Evolutionary conservation across 2,113 vertebrate species (phyloP).

Genomic region (Silurus meridionalis): DNA sequence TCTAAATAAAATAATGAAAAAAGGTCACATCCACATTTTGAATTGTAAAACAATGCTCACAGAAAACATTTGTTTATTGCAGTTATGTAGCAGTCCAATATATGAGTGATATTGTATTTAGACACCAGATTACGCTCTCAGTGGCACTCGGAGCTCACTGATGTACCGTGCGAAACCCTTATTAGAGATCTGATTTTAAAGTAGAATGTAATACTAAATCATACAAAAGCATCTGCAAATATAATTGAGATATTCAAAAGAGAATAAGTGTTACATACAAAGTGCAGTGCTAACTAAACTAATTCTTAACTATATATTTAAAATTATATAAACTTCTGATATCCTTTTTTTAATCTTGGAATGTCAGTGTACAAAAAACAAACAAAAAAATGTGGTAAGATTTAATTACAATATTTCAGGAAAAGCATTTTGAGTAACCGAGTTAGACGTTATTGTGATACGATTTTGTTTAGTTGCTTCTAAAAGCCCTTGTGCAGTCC

Average conservation of each 20-base stretch:
- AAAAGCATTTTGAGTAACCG: conserved; percentile 28
- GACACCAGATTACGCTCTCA: background rate
- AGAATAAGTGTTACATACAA: background rate
- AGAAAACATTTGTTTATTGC: conserved; percentile 30
- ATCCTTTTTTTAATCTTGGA: background rate
- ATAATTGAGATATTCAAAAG: background rate
- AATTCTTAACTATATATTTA: background rate
- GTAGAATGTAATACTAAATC: background rate
- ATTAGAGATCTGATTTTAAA: background rate
- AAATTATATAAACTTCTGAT: background rate
- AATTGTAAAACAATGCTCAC: background rate
- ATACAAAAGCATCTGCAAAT: background rate
- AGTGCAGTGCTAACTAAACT: background rate
- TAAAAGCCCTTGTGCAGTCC: background rate
- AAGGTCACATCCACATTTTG: background rate
- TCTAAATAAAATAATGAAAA: background rate
- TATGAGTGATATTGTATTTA: background rate
- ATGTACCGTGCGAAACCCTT: conserved; percentile 1
- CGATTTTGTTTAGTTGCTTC: background rate
- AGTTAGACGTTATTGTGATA: background rate
- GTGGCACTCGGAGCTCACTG: background rate
- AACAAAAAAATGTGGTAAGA: background rate
- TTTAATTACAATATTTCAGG: conserved; percentile 12
- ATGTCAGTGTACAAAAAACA: conserved; percentile 32
- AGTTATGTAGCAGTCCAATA: background rate